Evolutionary conservation across 2,113 vertebrate species (phyloP).

Genomic region (Hylia prasina): DNA sequence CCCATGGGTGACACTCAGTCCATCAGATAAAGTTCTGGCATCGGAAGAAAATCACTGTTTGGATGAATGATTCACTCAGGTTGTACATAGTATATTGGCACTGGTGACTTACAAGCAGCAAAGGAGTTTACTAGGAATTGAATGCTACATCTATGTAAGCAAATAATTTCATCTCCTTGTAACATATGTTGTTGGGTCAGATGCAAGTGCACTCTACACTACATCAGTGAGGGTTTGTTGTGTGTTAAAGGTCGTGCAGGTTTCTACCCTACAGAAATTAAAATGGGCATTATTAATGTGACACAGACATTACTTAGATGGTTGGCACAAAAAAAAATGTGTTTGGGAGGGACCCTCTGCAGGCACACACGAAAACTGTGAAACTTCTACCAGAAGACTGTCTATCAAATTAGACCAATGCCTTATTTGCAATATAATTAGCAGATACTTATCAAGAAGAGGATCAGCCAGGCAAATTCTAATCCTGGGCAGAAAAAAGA

Average conservation of each 20-base stretch:
- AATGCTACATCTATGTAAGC: neutral
- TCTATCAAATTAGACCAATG: neutral
- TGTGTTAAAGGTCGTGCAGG: neutral
- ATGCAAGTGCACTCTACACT: neutral
- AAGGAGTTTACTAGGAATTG: neutral
- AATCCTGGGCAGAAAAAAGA: neutral
- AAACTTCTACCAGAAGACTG: neutral
- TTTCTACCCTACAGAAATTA: neutral
- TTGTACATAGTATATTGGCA: neutral
- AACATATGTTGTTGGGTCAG: neutral
- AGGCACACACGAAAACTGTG: neutral
- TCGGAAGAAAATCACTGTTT: neutral
- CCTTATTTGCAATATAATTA: neutral
- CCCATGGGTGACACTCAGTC: rapidly evolving
- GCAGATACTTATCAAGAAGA: neutral
- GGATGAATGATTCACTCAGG: neutral
- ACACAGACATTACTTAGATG: neutral
- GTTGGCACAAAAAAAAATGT: neutral
- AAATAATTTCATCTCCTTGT: neutral
- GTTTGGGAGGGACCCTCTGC: neutral
- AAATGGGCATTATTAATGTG: neutral
- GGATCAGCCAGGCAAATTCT: neutral
- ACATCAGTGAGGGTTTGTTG: neutral
- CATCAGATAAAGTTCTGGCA: neutral
- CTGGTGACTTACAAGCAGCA: neutral